These are phyloP conservation scores for Myotis planiceps DNA, from an alignment of 2,797 vertebrate genomes.

Conservation along the genomic window DNA sequence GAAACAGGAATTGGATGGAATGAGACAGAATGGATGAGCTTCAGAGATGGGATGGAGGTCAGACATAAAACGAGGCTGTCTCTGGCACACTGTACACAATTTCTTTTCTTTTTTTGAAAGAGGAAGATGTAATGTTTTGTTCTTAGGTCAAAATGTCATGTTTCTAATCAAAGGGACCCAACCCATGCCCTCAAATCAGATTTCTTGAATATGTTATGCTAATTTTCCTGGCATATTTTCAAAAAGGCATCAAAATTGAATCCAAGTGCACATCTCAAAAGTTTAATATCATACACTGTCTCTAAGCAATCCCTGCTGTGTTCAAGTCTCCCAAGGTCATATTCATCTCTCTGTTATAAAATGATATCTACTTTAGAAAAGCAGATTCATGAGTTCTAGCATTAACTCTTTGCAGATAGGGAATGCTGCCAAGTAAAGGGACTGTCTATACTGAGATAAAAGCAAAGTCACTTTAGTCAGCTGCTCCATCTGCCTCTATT, in stretches of 20 bases:
- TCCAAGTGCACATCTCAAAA: background rate
- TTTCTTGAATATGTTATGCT: background rate
- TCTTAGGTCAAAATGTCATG: background rate
- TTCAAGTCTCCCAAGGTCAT: background rate
- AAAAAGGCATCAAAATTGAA: slow-evolving; percentile 40
- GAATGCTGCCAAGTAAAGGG: background rate
- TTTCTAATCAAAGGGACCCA: slow-evolving; percentile 14
- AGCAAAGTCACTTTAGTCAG: slow-evolving; percentile 4
- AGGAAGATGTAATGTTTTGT: background rate
- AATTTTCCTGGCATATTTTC: slow-evolving; percentile 14
- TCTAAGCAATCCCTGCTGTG: background rate
- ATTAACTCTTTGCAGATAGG: background rate
- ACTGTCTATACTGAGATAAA: background rate
- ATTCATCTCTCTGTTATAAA: slow-evolving; percentile 5
- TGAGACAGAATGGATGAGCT: background rate
- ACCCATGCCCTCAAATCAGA: background rate
- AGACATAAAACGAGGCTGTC: background rate
- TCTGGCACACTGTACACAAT: background rate
- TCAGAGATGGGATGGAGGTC: background rate
- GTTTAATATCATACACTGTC: background rate
- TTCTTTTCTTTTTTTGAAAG: background rate
- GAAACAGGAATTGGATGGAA: background rate
- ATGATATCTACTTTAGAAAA: background rate
- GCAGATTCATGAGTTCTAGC: background rate
- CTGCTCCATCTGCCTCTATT: background rate